Conservation (phyloP, 2,797 vertebrate genomes). For the Acrossocheilus fasciatus region DNA sequence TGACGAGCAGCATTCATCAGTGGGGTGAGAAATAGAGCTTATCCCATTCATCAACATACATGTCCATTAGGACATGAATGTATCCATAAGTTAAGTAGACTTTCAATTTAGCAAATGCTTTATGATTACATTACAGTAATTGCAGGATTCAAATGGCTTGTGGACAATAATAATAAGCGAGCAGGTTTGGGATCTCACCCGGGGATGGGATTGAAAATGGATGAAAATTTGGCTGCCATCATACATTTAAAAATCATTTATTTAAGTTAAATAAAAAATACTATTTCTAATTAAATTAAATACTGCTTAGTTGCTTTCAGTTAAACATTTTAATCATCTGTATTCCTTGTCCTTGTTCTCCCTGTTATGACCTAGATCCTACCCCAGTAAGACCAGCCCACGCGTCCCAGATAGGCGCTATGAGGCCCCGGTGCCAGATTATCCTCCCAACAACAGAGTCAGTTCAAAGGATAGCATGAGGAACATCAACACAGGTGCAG, state of each 20-base stretch:
- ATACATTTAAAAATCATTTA: not conserved
- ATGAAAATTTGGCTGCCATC: not conserved
- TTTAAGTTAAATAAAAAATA: not conserved
- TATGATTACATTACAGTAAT: constrained; percentile 10
- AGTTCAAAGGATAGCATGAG: constrained; percentile 81
- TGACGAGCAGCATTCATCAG: constrained; percentile 87
- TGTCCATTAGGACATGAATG: constrained; percentile 5
- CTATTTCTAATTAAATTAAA: not conserved
- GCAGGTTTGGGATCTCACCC: not conserved
- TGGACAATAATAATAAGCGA: not conserved
- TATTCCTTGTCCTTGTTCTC: constrained; percentile 26
- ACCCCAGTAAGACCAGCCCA: constrained; percentile 81
- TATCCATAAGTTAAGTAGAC: not conserved
- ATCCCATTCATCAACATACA: not conserved
- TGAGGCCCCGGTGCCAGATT: constrained; percentile 80
- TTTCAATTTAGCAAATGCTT: not conserved
- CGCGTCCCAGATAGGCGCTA: constrained; percentile 78
- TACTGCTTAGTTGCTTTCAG: not conserved
- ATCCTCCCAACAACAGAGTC: constrained; percentile 83
- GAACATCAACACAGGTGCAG: constrained; percentile 84
- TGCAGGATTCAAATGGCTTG: constrained; percentile 4
- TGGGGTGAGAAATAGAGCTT: constrained; percentile 43
- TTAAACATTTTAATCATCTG: not conserved
- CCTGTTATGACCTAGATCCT: constrained; percentile 75
- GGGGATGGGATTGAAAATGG: not conserved